A percentile compares a stretch with the other conserved stretches of the same genome.
These are phyloP conservation scores for Ophraella communa DNA, from an alignment of 2,888 invertebrate genomes.

Conservation along the genomic window DNA sequence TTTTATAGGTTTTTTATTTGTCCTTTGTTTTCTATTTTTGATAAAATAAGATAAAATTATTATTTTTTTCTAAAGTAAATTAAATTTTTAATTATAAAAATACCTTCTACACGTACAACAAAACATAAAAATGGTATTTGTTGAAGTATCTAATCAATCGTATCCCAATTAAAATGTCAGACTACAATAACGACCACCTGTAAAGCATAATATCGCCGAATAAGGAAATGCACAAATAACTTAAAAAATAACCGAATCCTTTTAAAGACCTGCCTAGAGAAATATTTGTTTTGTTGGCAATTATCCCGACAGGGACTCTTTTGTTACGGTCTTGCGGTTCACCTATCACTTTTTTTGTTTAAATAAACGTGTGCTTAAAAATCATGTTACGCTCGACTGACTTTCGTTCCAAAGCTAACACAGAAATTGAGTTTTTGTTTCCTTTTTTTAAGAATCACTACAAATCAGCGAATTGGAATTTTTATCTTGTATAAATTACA, in stretches of 20 bases:
- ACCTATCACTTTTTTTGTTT: conserved; percentile 31
- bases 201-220: conserved; percentile 2
- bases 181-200: conserved; percentile 17
- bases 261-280: conserved; percentile 20
- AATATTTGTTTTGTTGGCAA: conserved; percentile 31
- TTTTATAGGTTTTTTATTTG: no score
- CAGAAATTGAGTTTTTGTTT: conserved; percentile 24
- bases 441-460: conserved; percentile 9
- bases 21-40: no score
- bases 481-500: conserved; percentile 4
- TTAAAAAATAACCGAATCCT: conserved; percentile 22
- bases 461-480: conserved; percentile 7
- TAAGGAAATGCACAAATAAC: conserved; percentile 2
- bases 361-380: conserved; percentile 34
- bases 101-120: no score
- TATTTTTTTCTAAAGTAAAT: no score
- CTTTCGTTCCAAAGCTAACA: conserved; percentile 13
- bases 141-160: background rate
- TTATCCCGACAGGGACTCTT: conserved; percentile 25
- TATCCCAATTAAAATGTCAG: background rate
- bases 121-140: no score
- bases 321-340: conserved; percentile 34
- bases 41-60: no score
- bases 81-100: no score
- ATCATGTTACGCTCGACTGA: conserved; percentile 23